Evolutionary conservation across 2,113 vertebrate genomes (phyloP), one percentile per base, ranked within the genome.

Genomic region (Garra rufa): DNA sequence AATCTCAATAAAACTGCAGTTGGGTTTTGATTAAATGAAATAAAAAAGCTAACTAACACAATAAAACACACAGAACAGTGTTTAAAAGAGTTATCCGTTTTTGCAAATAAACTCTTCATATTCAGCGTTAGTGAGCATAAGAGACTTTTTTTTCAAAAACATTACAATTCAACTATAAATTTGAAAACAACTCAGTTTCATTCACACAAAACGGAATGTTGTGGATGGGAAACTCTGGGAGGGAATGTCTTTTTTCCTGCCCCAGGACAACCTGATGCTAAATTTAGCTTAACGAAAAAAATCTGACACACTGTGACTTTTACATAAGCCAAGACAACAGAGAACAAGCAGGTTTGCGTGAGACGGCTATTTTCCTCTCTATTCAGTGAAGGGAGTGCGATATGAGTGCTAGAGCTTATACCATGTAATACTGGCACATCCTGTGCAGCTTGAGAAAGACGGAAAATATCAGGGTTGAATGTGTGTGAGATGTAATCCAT

Each of bases 231-330:
- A 46, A n/a, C 65, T 59, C n/a, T 48, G 78, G 52, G 46, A 28
- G 44, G 34, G 80, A 85, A 70, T 19, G 11, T 21, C 11, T 57
- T 81, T 82, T 82, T 81, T 81, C 78, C 85, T 76, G 79, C 71
- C 14, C 28, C 71, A 43, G 24, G 55, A 81, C 57, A 76, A 82
- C 46, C 34, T 7, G 63, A 50, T 43, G 46, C 83, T 77, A 86
- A 76, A 81, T 41, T 76, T 86, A 83, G 46, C 71, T 67, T 52
- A 44, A 77, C n/a, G 19, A 57, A 38, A 57, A 28, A 30, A 59
- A 76, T 24, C 55, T 15, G 78, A 81, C 78, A 67, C 74, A 70
- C 46, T n/a, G 71, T 55, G 34, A 57, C 75, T 44, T 78, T 70
- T 76, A 67, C 59, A 77, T 76, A 84, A 77, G 19, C 17, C 38